A percentile compares a stretch with the other conserved stretches of the same genome.
These are phyloP conservation scores for Adela reaumurella DNA, from an alignment of 2,888 invertebrate species.

Conservation along the genomic window DNA sequence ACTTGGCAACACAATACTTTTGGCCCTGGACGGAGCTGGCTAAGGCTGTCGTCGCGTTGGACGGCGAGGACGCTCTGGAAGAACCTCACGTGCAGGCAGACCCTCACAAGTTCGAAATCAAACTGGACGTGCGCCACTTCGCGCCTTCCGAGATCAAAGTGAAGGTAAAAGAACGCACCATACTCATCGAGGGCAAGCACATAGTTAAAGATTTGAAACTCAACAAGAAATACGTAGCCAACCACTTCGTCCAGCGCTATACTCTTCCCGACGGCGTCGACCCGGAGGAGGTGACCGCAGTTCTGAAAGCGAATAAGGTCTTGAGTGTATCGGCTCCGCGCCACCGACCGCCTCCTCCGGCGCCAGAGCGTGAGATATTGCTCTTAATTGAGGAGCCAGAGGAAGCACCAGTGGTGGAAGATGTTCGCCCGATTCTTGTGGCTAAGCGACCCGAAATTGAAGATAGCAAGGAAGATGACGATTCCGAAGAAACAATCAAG, in stretches of 20 bases:
- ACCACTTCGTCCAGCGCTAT: conserved; percentile 42
- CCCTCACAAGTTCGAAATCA: conserved; percentile 29
- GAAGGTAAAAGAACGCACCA: conserved; percentile 38
- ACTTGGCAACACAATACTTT: neutral
- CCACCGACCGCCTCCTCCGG: conserved; percentile 39
- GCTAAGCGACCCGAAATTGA: conserved; percentile 14
- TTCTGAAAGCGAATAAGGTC: conserved; percentile 32
- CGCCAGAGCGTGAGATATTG: conserved; percentile 35
- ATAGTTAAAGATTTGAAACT: conserved; percentile 23
- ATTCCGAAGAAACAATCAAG: conserved; percentile 5
- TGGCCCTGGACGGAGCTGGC: neutral
- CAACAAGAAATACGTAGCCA: conserved; percentile 28
- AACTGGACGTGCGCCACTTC: conserved; percentile 33
- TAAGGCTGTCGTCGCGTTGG: neutral
- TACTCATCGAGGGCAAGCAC: conserved; percentile 37
- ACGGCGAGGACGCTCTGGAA: neutral
- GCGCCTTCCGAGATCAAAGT: conserved; percentile 38
- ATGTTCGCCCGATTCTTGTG: conserved; percentile 12
- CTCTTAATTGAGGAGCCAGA: conserved; percentile 29
- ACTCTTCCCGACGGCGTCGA: conserved; percentile 34
- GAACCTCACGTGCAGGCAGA: conserved; percentile 11
- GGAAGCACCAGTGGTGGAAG: conserved; percentile 18
- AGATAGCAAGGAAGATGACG: conserved; percentile 8
- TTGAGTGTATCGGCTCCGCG: conserved; percentile 34
- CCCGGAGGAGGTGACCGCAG: conserved; percentile 39